A percentile compares a stretch with the other conserved stretches of the same genome.
Conservation (phyloP, 2,888 invertebrate genomes). For the Diadromus collaris region DNA sequence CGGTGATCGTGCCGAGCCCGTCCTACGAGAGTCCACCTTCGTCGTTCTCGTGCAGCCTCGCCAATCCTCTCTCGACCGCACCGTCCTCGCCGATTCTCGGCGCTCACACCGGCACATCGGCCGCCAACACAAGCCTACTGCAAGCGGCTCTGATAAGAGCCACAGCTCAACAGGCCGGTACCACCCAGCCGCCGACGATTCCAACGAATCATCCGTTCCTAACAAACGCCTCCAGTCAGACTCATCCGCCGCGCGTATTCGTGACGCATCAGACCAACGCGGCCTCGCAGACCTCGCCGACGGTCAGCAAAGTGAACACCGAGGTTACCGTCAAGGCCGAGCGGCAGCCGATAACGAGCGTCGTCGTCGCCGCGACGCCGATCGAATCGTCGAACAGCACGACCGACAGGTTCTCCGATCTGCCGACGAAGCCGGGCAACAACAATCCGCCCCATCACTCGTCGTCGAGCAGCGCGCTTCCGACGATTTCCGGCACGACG, state of each 20-base stretch:
- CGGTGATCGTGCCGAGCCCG: conserved; percentile 90
- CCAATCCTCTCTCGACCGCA: conserved; percentile 80
- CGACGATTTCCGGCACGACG: conserved; percentile 75
- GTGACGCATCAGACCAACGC: conserved; percentile 77
- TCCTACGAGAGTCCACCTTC: conserved; percentile 90
- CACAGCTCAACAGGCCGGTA: conserved; percentile 81
- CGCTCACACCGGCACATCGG: conserved; percentile 77
- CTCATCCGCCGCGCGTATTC: conserved; percentile 78
- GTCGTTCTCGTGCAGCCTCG: conserved; percentile 80
- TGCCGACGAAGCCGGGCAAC: conserved; percentile 67
- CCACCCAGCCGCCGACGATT: conserved; percentile 74
- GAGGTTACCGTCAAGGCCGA: conserved; percentile 86
- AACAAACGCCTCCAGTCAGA: conserved; percentile 78
- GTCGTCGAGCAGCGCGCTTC: conserved; percentile 76
- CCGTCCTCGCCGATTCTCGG: conserved; percentile 84
- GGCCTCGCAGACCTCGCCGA: conserved; percentile 78
- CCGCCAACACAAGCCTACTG: conserved; percentile 85
- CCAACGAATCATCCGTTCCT: conserved; percentile 66
- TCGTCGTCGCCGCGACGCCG: conserved; percentile 80
- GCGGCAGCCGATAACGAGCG: conserved; percentile 83
- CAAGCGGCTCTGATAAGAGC: conserved; percentile 89
- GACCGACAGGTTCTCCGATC: conserved; percentile 79
- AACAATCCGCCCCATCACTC: conserved; percentile 80
- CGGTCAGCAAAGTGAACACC: conserved; percentile 85
- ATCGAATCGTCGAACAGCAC: conserved; percentile 79